Percentiles rank a stretch among this genome's conserved stretches.
These are phyloP conservation scores for Achroia grisella DNA, from an alignment of 1,140 invertebrate species.

Conservation along the genomic window DNA sequence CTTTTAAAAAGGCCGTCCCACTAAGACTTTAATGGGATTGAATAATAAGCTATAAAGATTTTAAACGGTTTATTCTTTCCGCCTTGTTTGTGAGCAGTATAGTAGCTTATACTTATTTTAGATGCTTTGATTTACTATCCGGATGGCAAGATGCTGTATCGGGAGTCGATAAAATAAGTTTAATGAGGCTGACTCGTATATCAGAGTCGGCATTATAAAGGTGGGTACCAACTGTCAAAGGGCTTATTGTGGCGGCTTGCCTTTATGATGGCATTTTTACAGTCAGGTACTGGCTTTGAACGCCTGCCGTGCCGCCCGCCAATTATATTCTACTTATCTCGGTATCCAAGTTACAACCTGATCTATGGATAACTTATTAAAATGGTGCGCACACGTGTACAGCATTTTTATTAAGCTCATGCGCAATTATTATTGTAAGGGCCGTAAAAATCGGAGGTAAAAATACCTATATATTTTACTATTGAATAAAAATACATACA, in stretches of 20 bases:
- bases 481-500: no score
- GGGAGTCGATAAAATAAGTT: conserved; percentile 65
- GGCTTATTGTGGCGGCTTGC: conserved; percentile 56
- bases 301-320: conserved; percentile 52
- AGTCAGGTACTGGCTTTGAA: conserved; percentile 64
- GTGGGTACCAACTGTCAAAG: conserved; percentile 67
- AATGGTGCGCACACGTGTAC: neutral
- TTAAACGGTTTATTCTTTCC: conserved; percentile 62
- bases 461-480: no score
- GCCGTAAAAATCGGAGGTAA: no score
- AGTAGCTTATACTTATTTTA: conserved; percentile 34
- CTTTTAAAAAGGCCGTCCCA: conserved; percentile 55
- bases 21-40: conserved; percentile 60
- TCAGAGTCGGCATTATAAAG: conserved; percentile 69
- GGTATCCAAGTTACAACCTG: conserved; percentile 17
- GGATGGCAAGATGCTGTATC: conserved; percentile 49
- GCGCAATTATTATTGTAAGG: no score
- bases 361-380: conserved; percentile 9
- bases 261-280: conserved; percentile 71
- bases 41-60: conserved; percentile 67
- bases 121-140: conserved; percentile 50
- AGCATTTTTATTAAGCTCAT: no score
- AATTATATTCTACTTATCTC: conserved; percentile 70
- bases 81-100: conserved; percentile 39
- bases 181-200: conserved; percentile 61